A percentile compares a stretch with the other conserved stretches of the same genome.
These are phyloP conservation scores for Hedychridium roseum DNA, from an alignment of 2,888 invertebrate genomes.

Conservation along the genomic window DNA sequence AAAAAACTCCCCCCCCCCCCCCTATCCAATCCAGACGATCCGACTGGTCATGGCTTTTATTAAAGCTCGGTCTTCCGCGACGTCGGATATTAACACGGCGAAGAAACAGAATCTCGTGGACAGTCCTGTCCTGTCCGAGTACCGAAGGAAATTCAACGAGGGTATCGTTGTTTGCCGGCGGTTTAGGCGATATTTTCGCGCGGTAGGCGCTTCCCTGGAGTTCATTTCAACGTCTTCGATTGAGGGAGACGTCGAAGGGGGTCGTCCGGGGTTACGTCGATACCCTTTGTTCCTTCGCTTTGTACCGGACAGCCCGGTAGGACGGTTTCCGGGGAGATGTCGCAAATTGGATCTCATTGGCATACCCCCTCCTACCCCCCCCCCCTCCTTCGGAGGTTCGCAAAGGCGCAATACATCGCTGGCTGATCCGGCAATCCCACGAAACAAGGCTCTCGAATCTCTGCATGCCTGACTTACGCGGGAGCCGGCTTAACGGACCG, in stretches of 20 bases:
- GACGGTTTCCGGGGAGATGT: conserved; percentile 33
- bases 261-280: conserved; percentile 14
- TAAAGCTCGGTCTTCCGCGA: too few relatives aligned
- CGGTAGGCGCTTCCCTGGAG: conserved; percentile 11
- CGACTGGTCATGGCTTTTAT: too few relatives aligned
- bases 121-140: too few relatives aligned
- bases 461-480: conserved; percentile 60
- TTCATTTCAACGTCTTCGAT: conserved; percentile 25
- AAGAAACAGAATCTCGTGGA: too few relatives aligned
- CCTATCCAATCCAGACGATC: too few relatives aligned
- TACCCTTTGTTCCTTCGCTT: conserved; percentile 33
- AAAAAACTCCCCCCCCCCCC: too few relatives aligned
- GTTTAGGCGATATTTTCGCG: too few relatives aligned
- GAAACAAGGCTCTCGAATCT: conserved; percentile 61
- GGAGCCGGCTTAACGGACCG: conserved; percentile 61
- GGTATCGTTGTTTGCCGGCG: too few relatives aligned
- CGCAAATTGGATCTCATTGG: conserved; percentile 47
- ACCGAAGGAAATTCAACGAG: too few relatives aligned
- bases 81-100: too few relatives aligned
- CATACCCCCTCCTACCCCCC: conserved; percentile 5
- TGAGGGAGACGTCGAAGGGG: conserved; percentile 1
- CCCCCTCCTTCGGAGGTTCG: too few relatives aligned
- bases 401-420: conserved; percentile 39
- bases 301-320: conserved; percentile 40
- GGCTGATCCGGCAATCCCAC: conserved; percentile 56